Evolutionary conservation across 2,113 vertebrate genomes (phyloP).

Genomic region (Pseudopodoces humilis): DNA sequence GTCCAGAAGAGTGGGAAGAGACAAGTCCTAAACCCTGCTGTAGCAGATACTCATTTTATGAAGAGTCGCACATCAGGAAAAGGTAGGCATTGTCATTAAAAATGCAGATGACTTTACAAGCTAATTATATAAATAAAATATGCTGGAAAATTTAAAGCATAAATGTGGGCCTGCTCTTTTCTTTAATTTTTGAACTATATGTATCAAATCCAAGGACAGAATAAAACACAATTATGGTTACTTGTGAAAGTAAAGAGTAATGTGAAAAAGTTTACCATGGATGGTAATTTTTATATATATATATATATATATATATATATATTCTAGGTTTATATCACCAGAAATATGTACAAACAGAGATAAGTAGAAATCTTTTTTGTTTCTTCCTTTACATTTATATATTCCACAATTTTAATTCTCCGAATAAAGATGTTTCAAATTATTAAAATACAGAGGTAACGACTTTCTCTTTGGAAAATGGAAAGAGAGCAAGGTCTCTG

Average conservation of each 20-base stretch:
- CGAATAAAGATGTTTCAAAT: background rate
- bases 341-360: background rate
- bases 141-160: background rate
- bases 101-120: background rate
- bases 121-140: background rate
- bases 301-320: background rate
- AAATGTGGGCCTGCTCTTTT: background rate
- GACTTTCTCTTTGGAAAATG: background rate
- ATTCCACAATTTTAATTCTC: background rate
- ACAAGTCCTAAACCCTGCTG: background rate
- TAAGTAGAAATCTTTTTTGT: background rate
- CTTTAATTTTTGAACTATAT: background rate
- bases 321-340: background rate
- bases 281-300: background rate
- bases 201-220: background rate
- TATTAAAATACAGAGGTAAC: background rate
- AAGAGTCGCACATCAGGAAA: background rate
- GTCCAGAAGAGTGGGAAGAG: background rate
- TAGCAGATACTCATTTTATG: background rate
- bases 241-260: background rate
- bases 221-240: background rate
- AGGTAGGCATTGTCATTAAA: background rate
- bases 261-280: background rate
- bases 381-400: background rate
- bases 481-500: background rate